Percentiles rank a stretch among this genome's conserved stretches.
These are phyloP conservation scores for Caenorhabditis auriculariae DNA, from an alignment of 2,888 invertebrate species.

Conservation along the genomic window DNA sequence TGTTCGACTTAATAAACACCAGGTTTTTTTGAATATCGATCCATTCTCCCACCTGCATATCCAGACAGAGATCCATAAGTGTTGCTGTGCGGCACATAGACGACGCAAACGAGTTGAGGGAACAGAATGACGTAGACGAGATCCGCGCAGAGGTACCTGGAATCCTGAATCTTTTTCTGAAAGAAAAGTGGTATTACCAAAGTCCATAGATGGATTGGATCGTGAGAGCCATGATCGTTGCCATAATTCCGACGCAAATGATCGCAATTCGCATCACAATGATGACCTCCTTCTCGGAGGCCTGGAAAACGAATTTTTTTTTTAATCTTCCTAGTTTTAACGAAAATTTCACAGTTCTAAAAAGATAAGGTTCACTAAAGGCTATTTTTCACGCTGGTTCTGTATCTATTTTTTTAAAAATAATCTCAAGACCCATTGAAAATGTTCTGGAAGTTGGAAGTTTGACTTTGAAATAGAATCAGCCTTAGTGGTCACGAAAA, in stretches of 20 bases:
- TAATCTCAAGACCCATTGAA: not conserved
- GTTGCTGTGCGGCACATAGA: slow-evolving; percentile 92
- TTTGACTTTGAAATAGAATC: no score
- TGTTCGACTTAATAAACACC: not conserved
- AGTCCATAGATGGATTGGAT: slow-evolving; percentile 96
- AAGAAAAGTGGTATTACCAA: slow-evolving; percentile 70
- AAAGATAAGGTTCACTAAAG: not conserved
- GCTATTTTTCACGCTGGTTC: not conserved
- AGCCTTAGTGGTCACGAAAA: no score
- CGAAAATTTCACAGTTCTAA: not conserved
- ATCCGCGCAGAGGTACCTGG: slow-evolving; percentile 88
- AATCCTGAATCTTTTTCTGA: not conserved
- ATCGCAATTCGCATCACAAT: slow-evolving; percentile 86
- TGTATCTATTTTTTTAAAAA: not conserved
- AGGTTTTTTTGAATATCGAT: no score
- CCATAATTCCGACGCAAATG: slow-evolving; percentile 84
- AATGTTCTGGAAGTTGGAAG: not conserved
- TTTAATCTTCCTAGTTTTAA: not conserved
- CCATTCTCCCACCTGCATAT: slow-evolving; percentile 45
- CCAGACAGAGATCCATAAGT: slow-evolving; percentile 86
- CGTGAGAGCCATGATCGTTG: slow-evolving; percentile 92
- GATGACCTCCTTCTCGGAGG: slow-evolving; percentile 92
- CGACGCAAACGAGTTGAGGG: slow-evolving; percentile 95
- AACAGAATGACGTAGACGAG: slow-evolving; percentile 97
- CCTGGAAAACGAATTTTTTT: slow-evolving; percentile 68